Conservation (phyloP, 2,797 vertebrate genomes). For the Telmatherina bonti region DNA sequence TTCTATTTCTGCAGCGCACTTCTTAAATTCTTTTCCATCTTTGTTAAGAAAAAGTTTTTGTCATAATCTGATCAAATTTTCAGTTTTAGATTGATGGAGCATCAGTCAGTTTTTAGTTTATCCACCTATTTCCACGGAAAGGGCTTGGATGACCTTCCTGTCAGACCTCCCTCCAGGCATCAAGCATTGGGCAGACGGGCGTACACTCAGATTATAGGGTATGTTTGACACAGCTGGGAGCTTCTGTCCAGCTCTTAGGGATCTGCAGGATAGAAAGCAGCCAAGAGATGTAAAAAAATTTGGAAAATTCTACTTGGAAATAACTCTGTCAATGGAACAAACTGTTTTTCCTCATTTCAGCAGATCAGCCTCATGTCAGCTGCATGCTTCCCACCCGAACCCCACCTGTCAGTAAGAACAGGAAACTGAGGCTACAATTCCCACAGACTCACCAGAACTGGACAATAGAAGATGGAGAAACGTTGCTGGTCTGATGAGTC, state of each 20-base stretch:
- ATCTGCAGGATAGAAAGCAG: constrained; percentile 30
- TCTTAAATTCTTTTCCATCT: too few species aligned
- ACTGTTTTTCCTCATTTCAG: constrained; percentile 15
- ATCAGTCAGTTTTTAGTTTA: constrained; percentile 3
- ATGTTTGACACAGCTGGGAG: constrained; percentile 73
- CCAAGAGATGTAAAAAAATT: constrained; percentile 17
- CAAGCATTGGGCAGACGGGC: constrained; percentile 57
- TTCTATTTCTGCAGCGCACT: too few species aligned
- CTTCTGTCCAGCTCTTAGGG: constrained; percentile 34
- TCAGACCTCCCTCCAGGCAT: constrained; percentile 18
- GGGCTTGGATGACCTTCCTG: constrained; percentile 39
- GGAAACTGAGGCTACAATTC: too few species aligned
- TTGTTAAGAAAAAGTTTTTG: too few species aligned
- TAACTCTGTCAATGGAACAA: constrained; percentile 54
- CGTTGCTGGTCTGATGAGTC: too few species aligned
- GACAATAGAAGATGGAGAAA: too few species aligned
- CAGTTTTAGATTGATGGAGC: constrained; percentile 5
- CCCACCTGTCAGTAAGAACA: too few species aligned
- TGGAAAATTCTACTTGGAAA: constrained; percentile 42
- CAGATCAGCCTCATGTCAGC: constrained; percentile 14
- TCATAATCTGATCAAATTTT: too few species aligned
- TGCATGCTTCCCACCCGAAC: too few species aligned
- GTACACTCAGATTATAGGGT: constrained; percentile 62
- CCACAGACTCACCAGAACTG: too few species aligned
- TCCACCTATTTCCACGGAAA: constrained; percentile 27